Percentiles rank a stretch among this genome's conserved stretches.
These are phyloP conservation scores for Ochropleura plecta DNA, from an alignment of 2,888 invertebrate genomes.

Conservation along the genomic window DNA sequence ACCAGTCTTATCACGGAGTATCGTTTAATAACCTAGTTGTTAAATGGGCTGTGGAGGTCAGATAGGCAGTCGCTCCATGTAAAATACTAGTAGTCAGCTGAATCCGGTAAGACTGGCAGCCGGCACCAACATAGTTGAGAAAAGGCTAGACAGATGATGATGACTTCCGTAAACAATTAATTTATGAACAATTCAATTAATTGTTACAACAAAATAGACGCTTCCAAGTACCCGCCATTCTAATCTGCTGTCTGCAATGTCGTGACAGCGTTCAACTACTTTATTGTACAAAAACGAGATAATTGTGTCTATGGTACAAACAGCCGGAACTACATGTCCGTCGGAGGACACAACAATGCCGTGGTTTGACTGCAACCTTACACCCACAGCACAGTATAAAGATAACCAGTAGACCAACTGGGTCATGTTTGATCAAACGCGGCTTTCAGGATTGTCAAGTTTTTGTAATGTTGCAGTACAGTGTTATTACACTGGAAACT, in stretches of 20 bases:
- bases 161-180: background rate
- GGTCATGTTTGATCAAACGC: background rate
- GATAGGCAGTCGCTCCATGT: too few relatives aligned
- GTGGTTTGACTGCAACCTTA: conserved; percentile 84
- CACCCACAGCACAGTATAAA: conserved; percentile 73
- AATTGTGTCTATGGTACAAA: conserved; percentile 52
- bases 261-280: conserved; percentile 35
- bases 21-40: too few relatives aligned
- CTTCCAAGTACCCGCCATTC: conserved; percentile 35
- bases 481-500: background rate
- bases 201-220: conserved; percentile 22
- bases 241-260: conserved; percentile 31
- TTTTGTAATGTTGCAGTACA: too few relatives aligned
- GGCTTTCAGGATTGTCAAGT: background rate
- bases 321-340: conserved; percentile 84
- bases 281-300: conserved; percentile 49
- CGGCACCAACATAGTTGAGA: too few relatives aligned
- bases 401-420: background rate
- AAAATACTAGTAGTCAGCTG: too few relatives aligned
- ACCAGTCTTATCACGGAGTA: too few relatives aligned
- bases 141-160: too few relatives aligned
- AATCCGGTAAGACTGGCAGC: too few relatives aligned
- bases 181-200: background rate
- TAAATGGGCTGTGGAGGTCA: too few relatives aligned
- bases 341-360: conserved; percentile 75